Percentiles rank a stretch among this genome's conserved stretches.
Evolutionary conservation across 1,140 invertebrate genomes (phyloP).

Genomic region (Campoletis sonorensis): DNA sequence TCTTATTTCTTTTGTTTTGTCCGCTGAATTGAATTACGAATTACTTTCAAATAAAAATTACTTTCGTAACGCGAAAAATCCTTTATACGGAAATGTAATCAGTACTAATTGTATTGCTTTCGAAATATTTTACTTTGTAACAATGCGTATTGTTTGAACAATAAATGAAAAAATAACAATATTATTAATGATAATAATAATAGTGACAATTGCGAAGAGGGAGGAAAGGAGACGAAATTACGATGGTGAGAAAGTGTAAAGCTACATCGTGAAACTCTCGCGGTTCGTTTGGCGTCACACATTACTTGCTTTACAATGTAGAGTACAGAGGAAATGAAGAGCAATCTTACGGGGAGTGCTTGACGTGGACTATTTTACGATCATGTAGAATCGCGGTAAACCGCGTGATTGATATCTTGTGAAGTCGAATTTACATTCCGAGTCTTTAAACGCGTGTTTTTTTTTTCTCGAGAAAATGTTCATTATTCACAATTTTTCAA

Average conservation of each 20-base stretch:
- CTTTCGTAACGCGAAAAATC: not conserved
- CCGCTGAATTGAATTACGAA: not conserved
- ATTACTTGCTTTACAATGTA: slow-evolving; percentile 10
- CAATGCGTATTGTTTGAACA: not conserved
- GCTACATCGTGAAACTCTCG: not conserved
- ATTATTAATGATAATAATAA: not conserved
- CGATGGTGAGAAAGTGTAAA: slow-evolving; percentile 33
- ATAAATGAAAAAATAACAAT: not conserved
- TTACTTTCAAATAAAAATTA: not conserved
- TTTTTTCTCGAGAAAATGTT: too few relatives aligned
- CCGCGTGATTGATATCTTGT: slow-evolving; percentile 35
- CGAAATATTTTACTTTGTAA: not conserved
- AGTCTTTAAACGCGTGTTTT: too few relatives aligned
- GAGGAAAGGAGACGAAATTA: not conserved
- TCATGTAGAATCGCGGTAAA: not conserved
- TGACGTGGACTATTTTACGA: slow-evolving; percentile 16
- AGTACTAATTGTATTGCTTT: not conserved
- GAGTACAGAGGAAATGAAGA: slow-evolving; percentile 3
- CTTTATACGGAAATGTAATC: not conserved
- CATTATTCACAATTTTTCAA: too few relatives aligned
- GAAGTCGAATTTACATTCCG: slow-evolving; percentile 20
- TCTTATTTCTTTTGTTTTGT: not conserved
- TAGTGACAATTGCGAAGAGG: not conserved
- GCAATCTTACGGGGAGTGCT: slow-evolving; percentile 20
- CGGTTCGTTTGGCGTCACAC: slow-evolving; percentile 28